Evolutionary conservation across 2,113 vertebrate genomes (phyloP).

Genomic region (Colaptes auratus): DNA sequence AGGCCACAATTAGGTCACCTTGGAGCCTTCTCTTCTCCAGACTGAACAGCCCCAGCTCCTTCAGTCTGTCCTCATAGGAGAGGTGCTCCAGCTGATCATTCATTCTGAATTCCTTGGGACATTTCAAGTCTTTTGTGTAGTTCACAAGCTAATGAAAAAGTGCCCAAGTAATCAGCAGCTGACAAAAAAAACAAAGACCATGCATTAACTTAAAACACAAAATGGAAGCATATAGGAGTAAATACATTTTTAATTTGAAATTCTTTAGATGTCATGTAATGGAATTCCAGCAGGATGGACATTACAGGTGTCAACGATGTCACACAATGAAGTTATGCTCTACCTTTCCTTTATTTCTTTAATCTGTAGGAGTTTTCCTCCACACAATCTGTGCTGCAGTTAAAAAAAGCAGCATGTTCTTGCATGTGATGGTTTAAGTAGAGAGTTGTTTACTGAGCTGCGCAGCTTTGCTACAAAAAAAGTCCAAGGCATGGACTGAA

Average conservation of each 20-base stretch:
- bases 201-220: background rate
- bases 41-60: too few species aligned
- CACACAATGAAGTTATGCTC: background rate
- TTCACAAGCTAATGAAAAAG: background rate
- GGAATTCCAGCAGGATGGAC: background rate
- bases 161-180: background rate
- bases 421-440: background rate
- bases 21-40: too few species aligned
- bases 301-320: background rate
- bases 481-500: background rate
- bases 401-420: conserved; percentile 47
- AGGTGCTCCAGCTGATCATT: too few species aligned
- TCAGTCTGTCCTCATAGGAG: too few species aligned
- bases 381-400: conserved; percentile 49
- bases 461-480: background rate
- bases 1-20: too few species aligned
- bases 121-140: background rate
- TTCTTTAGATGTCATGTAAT: background rate
- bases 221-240: background rate
- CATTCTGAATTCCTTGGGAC: background rate
- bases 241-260: background rate
- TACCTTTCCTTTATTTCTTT: conserved; percentile 43
- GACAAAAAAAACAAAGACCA: background rate
- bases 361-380: conserved; percentile 36
- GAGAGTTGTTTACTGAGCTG: conserved; percentile 42